Percentiles rank a stretch among this genome's conserved stretches.
Evolutionary conservation across 2,888 invertebrate genomes (phyloP).

Genomic region (Leptopilina myrica): DNA sequence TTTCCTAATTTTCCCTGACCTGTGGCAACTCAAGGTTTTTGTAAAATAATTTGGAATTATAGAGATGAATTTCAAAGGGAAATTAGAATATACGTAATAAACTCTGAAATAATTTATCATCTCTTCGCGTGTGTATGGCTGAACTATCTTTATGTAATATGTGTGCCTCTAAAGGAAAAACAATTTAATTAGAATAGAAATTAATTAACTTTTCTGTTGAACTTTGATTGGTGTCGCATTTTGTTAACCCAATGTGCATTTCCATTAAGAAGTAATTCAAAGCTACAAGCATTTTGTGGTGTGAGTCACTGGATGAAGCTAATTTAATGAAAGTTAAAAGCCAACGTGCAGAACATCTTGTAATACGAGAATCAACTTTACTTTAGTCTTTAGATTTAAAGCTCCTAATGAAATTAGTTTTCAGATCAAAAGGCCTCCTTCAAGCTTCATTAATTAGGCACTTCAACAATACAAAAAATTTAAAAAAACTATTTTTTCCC

Average conservation of each 20-base stretch:
- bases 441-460: not conserved
- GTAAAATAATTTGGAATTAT: too few species aligned
- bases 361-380: constrained; percentile 14
- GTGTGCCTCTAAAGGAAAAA: not conserved
- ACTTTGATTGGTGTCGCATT: constrained; percentile 13
- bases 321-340: constrained; percentile 30
- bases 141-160: not conserved
- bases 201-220: constrained; percentile 15
- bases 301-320: constrained; percentile 5
- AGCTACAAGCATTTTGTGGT: not conserved
- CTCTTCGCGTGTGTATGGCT: not conserved
- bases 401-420: constrained; percentile 17
- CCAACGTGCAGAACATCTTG: not conserved
- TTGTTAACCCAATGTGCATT: constrained; percentile 4
- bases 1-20: too few species aligned
- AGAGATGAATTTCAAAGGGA: too few species aligned
- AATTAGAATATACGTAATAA: too few species aligned
- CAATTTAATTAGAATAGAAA: constrained; percentile 13
- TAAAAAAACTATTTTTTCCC: not conserved
- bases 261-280: constrained; percentile 3
- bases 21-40: too few species aligned
- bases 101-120: too few species aligned
- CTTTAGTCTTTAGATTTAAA: not conserved
- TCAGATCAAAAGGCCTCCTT: not conserved
- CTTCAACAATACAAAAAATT: not conserved